Evolutionary conservation across 2,888 invertebrate genomes (phyloP), one percentile per base, ranked within the genome.

Genomic region (Diplazon laetatorius): DNA sequence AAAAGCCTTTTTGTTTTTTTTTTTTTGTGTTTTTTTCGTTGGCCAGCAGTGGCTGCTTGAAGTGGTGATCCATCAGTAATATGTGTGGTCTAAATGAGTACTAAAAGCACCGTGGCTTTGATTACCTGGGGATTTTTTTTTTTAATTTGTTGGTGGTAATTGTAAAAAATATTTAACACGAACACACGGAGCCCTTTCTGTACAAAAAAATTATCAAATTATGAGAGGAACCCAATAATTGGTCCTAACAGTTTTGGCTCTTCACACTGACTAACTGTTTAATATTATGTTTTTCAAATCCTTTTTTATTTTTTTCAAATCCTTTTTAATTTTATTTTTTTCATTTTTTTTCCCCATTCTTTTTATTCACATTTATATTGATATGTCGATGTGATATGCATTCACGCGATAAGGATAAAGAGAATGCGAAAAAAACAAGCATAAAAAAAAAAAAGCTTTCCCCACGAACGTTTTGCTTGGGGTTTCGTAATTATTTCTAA

Each of bases 401-500:
- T n/a, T 59, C 39, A 39, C 59, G 59, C 59, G 37, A 12, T 3
- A 12, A 0, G 10, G 0, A 39, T 18, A 39, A 37, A 37, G 18
- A 10, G 25, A 37, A n/a, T 9, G 30, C 22, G 46, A 46, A 57
- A n/a, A 12, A n/a, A 22, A 14, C 8, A 1, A 22, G 48, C n/a
- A n/a, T n/a, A n/a, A 39, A 50, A 12, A 66, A 14, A 14, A 42
- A 16, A 52, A 60, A 50, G 52, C 59, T 39, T 42, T 39, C 10
- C 35, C 37, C 39, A 20, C 20, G 65, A 37, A 20, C 42, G 66
- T 37, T 46, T 55, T 50, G n/a, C n/a, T 66, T 57, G 25, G 68
- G 76, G 76, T 78, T 82, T 79, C 69, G 84, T 83, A 87, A 87
- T 86, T 85, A 85, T 87, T 86, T 85, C 82, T 82, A 86, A 87